Base-by-base conservation (phyloP, 1,140 invertebrate species). In the Galendromus occidentalis region DNA sequence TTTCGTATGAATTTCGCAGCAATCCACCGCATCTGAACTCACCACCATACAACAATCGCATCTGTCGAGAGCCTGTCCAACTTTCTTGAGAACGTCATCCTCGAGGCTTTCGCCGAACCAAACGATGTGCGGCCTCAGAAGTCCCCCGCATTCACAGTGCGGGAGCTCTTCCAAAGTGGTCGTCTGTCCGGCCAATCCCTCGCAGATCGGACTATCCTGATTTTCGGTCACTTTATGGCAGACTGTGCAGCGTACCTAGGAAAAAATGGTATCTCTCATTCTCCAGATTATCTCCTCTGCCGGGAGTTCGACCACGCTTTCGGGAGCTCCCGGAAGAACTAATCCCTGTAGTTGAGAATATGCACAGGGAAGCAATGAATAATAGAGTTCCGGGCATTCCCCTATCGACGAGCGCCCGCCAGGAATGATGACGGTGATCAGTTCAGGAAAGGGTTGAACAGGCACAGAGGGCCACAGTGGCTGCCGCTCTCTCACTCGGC, bases 81-180 rank as follows among this genome's bases (percentile, higher is more conserved):
- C 82, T 75, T 78, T 76, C 1, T 80, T 68, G 14, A 91, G 71
- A 39, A 88, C 79, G 65, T 79, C 71, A 22, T 76, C 66, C 68
- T 90, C 80, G 63, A 92, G 77, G 71, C 77, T 79, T 81, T 93
- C 89, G 5, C 87, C 87, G 80, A 92, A 92, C 89, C 89, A 92
- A 14, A 92, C 85, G 68, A 92, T 87, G 74, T 88, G 80, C 2
- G 88, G 88, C 65, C 90, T 77, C 7, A 90, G 73, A n/a, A 92
- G 75, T 22, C 84, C 85, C 44, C 75, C 76, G 75, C 89, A 92
- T 47, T 67, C 66, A 25, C 51, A 59, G 22, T 59, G 51, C 25
- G 51, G 51, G 14, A 59, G 51, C 33, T 59, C 51, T 14, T 59
- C 51, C 12, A 59, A 9, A 25, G 25, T 67, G 67, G 39, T 72